A percentile compares a stretch with the other conserved stretches of the same genome.
These are phyloP conservation scores for Netelia inedita DNA, from an alignment of 2,888 invertebrate species.

Conservation along the genomic window DNA sequence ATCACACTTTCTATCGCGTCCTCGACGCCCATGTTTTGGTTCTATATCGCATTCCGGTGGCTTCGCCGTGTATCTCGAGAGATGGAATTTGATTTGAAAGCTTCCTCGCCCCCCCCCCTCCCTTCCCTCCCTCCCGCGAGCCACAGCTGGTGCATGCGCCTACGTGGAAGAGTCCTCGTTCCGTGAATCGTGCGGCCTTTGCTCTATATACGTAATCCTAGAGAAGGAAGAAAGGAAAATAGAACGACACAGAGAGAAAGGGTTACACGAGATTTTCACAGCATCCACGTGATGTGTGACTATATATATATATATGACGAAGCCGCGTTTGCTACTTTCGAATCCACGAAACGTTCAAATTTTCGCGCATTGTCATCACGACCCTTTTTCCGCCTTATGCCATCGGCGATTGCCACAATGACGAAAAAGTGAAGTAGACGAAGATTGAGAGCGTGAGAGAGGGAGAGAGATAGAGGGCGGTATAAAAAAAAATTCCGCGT, in stretches of 20 bases:
- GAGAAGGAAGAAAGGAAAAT: slow-evolving; percentile 23
- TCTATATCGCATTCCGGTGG: slow-evolving; percentile 2
- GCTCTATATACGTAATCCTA: slow-evolving; percentile 30
- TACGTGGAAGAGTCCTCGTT: slow-evolving; percentile 27
- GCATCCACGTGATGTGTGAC: not conserved
- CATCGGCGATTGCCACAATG: slow-evolving; percentile 24
- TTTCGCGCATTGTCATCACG: slow-evolving; percentile 42
- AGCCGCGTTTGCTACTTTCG: not conserved
- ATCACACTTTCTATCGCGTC: slow-evolving; percentile 24
- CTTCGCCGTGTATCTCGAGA: slow-evolving; percentile 52
- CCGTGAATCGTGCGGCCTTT: slow-evolving; percentile 56
- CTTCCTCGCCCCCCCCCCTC: slow-evolving; percentile 66
- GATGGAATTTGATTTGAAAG: slow-evolving; percentile 78
- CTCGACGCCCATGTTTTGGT: slow-evolving; percentile 6
- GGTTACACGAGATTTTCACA: not conserved
- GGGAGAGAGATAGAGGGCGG: not conserved
- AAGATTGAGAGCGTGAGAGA: not conserved
- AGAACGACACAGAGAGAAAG: slow-evolving; percentile 5
- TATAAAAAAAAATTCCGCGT: not conserved
- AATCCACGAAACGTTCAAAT: slow-evolving; percentile 40
- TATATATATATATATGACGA: slow-evolving; percentile 5
- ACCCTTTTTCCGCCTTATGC: slow-evolving; percentile 39
- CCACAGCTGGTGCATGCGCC: slow-evolving; percentile 68
- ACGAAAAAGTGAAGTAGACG: not conserved
- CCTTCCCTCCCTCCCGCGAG: slow-evolving; percentile 28